Evolutionary conservation across 1,140 invertebrate species (phyloP).

Genomic region (Forficula auricularia): DNA sequence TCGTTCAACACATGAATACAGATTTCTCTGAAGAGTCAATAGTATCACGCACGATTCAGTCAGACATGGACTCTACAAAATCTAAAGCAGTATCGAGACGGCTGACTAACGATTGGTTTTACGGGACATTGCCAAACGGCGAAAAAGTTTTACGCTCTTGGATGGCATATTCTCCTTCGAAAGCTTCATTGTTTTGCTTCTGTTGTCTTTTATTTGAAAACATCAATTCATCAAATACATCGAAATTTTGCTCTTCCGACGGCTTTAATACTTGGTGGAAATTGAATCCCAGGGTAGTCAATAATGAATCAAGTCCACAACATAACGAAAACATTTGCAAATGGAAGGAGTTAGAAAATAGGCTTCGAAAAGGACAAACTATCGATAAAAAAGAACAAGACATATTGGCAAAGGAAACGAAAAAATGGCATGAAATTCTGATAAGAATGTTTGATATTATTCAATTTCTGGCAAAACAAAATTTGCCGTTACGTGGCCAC

Average conservation of each 20-base stretch:
- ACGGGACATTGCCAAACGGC: conserved; percentile 6
- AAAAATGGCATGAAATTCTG: conserved; percentile 14
- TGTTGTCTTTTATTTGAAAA: conserved; percentile 14
- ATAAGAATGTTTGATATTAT: conserved; percentile 14
- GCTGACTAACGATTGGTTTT: conserved; percentile 5
- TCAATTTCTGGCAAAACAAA: conserved; percentile 14
- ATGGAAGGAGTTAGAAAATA: conserved; percentile 11
- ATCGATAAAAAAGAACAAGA: conserved; percentile 13
- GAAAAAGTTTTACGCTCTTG: conserved; percentile 10
- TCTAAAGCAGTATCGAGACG: too few species aligned
- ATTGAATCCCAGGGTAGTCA: conserved; percentile 9
- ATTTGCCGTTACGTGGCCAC: conserved; percentile 15
- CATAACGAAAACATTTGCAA: conserved; percentile 10
- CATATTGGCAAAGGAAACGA: conserved; percentile 12
- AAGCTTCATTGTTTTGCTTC: conserved; percentile 13
- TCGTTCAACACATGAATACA: too few species aligned
- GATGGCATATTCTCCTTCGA: conserved; percentile 12
- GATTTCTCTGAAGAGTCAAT: too few species aligned
- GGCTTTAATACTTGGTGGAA: conserved; percentile 13
- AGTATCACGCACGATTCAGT: too few species aligned
- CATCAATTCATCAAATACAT: conserved; percentile 8
- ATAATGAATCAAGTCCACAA: conserved; percentile 10
- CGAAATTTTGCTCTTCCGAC: neutral
- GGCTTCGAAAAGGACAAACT: conserved; percentile 9
- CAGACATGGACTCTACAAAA: too few species aligned